Conservation (phyloP, 2,797 vertebrate genomes). For the Prunella strophiata region DNA sequence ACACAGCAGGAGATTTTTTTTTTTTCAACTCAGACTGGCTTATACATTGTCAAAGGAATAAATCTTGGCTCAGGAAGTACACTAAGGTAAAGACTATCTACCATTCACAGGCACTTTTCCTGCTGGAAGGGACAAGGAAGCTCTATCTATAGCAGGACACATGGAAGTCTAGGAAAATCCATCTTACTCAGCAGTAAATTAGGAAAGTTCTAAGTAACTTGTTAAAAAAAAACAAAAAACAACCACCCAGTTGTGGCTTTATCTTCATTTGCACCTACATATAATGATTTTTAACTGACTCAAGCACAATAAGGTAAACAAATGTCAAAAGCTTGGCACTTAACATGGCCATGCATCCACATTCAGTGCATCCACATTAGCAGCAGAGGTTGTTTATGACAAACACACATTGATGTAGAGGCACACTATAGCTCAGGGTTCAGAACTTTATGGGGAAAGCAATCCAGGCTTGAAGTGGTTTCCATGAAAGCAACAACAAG, state of each 20-base stretch:
- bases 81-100: conserved; percentile 1
- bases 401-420: background rate
- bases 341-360: background rate
- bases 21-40: background rate
- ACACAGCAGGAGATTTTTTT: background rate
- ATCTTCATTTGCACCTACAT: background rate
- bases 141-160: background rate
- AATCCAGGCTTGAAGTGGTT: background rate
- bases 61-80: background rate
- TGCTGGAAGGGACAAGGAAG: background rate
- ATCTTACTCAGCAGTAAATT: background rate
- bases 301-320: background rate
- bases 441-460: background rate
- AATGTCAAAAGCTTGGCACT: background rate
- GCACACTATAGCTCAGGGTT: background rate
- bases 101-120: background rate
- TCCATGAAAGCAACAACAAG: background rate
- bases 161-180: background rate
- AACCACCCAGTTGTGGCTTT: background rate
- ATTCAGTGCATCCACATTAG: background rate
- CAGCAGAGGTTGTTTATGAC: background rate
- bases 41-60: background rate
- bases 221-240: background rate
- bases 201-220: background rate
- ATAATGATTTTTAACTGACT: background rate